These are phyloP conservation scores for Helicoverpa assulta DNA, from an alignment of 2,888 invertebrate species.

Conservation along the genomic window DNA sequence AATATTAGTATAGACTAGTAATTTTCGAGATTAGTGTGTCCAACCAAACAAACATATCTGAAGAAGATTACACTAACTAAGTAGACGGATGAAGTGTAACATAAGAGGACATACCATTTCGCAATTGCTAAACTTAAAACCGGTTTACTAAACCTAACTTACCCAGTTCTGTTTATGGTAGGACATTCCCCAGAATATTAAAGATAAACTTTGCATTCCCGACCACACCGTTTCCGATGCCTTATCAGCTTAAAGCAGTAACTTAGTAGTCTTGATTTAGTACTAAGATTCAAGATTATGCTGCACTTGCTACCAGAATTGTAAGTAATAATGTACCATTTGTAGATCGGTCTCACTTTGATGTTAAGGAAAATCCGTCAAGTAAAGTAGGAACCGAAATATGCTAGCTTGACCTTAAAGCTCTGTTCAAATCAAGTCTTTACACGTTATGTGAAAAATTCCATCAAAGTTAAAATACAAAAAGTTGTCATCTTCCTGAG, in stretches of 20 bases:
- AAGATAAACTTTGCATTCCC: not conserved
- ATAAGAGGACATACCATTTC: not conserved
- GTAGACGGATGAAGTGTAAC: too few relatives aligned
- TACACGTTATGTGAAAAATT: too few relatives aligned
- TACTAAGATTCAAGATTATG: not conserved
- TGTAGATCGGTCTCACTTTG: not conserved
- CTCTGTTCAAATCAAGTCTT: too few relatives aligned
- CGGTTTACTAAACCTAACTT: not conserved
- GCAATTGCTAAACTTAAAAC: not conserved
- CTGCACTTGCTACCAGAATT: not conserved
- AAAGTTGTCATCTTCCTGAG: too few relatives aligned
- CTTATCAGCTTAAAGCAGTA: not conserved
- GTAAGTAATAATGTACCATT: not conserved
- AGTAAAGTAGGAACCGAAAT: not conserved
- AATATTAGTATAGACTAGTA: too few relatives aligned
- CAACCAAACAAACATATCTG: too few relatives aligned
- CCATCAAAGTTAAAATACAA: too few relatives aligned
- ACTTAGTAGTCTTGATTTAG: not conserved
- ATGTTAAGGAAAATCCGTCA: not conserved
- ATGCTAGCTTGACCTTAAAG: too few relatives aligned
- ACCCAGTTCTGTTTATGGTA: not conserved
- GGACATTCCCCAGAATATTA: not conserved
- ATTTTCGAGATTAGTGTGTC: too few relatives aligned
- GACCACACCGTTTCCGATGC: not conserved
- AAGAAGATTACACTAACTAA: not conserved